A percentile compares a stretch with the other conserved stretches of the same genome.
Evolutionary conservation across 2,113 vertebrate species (phyloP).

Genomic region (Oxyruncus cristatus): DNA sequence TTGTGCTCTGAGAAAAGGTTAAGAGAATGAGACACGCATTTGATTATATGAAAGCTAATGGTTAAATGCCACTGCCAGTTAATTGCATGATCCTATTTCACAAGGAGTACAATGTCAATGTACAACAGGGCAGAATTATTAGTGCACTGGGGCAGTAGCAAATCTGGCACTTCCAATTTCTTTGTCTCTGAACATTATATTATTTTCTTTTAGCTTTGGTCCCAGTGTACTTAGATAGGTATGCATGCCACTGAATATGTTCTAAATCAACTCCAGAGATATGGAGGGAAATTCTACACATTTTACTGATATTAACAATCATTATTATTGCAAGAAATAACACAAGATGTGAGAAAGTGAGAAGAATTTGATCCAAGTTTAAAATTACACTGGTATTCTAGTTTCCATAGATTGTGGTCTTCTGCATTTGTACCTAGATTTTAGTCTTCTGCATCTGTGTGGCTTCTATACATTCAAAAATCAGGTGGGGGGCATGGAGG

Average conservation of each 20-base stretch:
- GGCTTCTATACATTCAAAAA: not conserved
- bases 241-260: not conserved
- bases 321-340: not conserved
- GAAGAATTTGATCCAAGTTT: not conserved
- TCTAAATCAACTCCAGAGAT: not conserved
- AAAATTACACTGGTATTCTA: not conserved
- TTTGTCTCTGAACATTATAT: not conserved
- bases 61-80: not conserved
- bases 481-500: not conserved
- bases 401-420: not conserved
- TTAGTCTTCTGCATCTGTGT: not conserved
- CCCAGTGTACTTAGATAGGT: not conserved
- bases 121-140: not conserved
- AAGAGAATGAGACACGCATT: rapidly evolving
- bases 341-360: not conserved
- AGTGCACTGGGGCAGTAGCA: not conserved
- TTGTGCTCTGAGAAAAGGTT: not conserved
- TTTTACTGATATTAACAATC: not conserved
- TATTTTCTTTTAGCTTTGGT: not conserved
- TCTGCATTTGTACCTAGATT: not conserved
- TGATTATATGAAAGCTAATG: not conserved
- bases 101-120: not conserved
- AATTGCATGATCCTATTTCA: not conserved
- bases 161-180: not conserved
- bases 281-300: not conserved